Evolutionary conservation across 1,140 invertebrate species (phyloP).

Genomic region (Melipona quadrifasciata): DNA sequence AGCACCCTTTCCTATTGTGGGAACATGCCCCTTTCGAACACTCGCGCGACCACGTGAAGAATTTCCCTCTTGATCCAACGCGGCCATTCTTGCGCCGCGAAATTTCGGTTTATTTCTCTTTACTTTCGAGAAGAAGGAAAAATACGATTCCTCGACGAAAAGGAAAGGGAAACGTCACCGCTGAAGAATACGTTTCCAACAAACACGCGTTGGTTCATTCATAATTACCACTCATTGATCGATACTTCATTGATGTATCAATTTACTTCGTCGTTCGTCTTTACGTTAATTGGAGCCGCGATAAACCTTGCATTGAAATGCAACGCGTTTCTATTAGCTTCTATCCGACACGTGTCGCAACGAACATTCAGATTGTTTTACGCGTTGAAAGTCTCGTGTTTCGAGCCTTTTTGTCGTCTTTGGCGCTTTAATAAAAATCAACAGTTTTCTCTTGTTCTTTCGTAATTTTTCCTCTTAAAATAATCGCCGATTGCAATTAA

Average conservation of each 20-base stretch:
- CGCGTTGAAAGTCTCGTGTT: slow-evolving; percentile 31
- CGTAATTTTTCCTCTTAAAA: no score
- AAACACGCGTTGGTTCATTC: slow-evolving; percentile 46
- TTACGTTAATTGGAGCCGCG: slow-evolving; percentile 14
- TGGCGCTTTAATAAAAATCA: background rate
- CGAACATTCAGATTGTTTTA: background rate
- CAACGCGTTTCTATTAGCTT: slow-evolving; percentile 27
- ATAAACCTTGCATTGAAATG: slow-evolving; percentile 54
- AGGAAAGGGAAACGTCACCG: slow-evolving; percentile 1
- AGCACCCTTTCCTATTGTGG: slow-evolving; percentile 46
- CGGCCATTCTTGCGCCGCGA: background rate
- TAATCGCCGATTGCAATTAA: no score
- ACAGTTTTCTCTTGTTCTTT: background rate
- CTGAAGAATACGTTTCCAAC: background rate
- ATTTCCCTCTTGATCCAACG: background rate
- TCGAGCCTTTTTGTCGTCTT: slow-evolving; percentile 10
- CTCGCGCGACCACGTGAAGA: slow-evolving; percentile 9
- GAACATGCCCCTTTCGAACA: slow-evolving; percentile 22
- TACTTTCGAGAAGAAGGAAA: background rate
- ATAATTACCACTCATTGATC: slow-evolving; percentile 50
- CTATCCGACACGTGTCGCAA: slow-evolving; percentile 43
- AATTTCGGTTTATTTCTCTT: background rate
- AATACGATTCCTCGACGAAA: background rate
- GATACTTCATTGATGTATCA: slow-evolving; percentile 55
- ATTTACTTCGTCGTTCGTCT: slow-evolving; percentile 41